phyloP scores from a whole-genome alignment of 2,113 vertebrate species.

The human (Homo sapiens) region DNA sequence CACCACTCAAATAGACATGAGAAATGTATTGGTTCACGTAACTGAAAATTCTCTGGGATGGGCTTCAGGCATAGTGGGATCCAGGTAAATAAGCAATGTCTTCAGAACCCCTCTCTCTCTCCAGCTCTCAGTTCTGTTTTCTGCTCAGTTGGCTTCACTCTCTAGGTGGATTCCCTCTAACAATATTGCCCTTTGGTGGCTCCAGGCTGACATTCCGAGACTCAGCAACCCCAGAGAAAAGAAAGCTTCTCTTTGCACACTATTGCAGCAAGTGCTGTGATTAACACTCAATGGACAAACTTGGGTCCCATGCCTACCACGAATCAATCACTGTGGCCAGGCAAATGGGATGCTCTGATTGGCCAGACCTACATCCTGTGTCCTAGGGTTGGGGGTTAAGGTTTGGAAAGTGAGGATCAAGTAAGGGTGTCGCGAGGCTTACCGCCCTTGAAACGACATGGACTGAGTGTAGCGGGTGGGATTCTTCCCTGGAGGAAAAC shows the following conservation, averaged over 20 bases:
- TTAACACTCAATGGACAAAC: background rate
- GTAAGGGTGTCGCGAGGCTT: background rate
- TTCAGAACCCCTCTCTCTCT: background rate
- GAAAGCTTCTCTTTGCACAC: background rate
- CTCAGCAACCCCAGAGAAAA: background rate
- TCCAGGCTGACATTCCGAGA: background rate
- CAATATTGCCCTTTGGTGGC: background rate
- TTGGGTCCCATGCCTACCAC: background rate
- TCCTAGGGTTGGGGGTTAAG: background rate
- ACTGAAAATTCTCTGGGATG: background rate
- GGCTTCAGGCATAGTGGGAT: background rate
- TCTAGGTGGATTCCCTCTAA: background rate
- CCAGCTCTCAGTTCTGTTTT: background rate
- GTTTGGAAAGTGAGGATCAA: background rate
- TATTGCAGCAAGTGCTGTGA: background rate
- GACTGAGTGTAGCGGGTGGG: background rate
- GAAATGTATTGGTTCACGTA: background rate
- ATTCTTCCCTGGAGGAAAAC: background rate
- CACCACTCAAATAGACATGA: background rate
- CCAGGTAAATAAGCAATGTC: background rate
- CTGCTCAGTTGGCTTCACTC: background rate
- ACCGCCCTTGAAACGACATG: fast-evolving
- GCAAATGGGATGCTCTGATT: background rate
- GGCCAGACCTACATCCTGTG: background rate
- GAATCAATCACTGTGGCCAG: background rate